phyloP scores from a whole-genome alignment of 2,113 vertebrate genomes.

The Laticauda colubrina region DNA sequence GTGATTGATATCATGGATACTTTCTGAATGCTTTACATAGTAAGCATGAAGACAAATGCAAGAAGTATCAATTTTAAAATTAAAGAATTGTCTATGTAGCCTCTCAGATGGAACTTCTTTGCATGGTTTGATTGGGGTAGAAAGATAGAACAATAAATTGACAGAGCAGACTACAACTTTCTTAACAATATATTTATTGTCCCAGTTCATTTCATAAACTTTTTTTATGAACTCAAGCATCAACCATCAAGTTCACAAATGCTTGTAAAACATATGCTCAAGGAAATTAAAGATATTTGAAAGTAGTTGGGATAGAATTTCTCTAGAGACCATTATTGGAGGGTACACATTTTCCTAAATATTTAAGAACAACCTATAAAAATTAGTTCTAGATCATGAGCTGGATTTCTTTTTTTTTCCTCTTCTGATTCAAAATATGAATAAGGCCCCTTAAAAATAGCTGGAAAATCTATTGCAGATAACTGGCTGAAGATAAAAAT shows the following conservation, averaged over 20 bases:
- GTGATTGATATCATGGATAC: too few species aligned
- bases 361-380: not conserved
- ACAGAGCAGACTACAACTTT: not conserved
- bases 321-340: not conserved
- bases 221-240: not conserved
- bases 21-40: too few species aligned
- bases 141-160: not conserved
- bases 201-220: not conserved
- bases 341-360: not conserved
- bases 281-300: not conserved
- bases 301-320: not conserved
- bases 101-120: not conserved
- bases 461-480: not conserved
- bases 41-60: slow-evolving; percentile 5
- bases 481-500: not conserved
- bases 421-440: not conserved
- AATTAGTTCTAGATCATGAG: not conserved
- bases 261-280: not conserved
- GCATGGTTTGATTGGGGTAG: not conserved
- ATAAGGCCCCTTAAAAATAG: not conserved
- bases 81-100: not conserved
- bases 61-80: slow-evolving; percentile 12
- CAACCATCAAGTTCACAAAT: not conserved
- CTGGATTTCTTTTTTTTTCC: not conserved
- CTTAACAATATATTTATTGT: not conserved